Evolutionary conservation across 1,140 invertebrate genomes (phyloP).

Genomic region (Mesaphorura yosii): DNA sequence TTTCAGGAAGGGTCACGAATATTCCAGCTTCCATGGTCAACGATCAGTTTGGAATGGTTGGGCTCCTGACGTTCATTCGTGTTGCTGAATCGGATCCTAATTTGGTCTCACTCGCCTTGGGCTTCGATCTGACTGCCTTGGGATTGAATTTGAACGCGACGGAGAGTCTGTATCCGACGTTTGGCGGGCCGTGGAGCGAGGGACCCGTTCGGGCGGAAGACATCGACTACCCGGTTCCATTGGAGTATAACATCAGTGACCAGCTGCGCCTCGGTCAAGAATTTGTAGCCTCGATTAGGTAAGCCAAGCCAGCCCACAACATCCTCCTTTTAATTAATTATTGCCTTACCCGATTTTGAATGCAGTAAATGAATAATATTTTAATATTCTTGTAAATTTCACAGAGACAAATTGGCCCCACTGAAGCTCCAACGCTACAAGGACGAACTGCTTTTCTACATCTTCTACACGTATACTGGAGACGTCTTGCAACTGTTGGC

Average conservation of each 20-base stretch:
- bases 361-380: neutral
- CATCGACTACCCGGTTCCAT: slow-evolving; percentile 96
- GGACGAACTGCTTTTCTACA: slow-evolving; percentile 96
- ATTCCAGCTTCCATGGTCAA: slow-evolving; percentile 97
- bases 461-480: slow-evolving; percentile 98
- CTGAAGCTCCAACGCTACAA: slow-evolving; percentile 93
- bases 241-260: slow-evolving; percentile 91
- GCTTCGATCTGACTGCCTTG: slow-evolving; percentile 91
- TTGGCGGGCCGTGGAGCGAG: slow-evolving; percentile 96
- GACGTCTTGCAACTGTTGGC: slow-evolving; percentile 80
- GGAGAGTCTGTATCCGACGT: slow-evolving; percentile 91
- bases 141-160: slow-evolving; percentile 96
- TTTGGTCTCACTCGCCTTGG: slow-evolving; percentile 85
- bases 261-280: slow-evolving; percentile 38
- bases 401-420: slow-evolving; percentile 81
- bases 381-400: slow-evolving; percentile 9
- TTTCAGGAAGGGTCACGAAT: slow-evolving; percentile 80
- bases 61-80: slow-evolving; percentile 90
- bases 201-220: slow-evolving; percentile 94
- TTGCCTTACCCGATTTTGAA: neutral
- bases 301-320: slow-evolving; percentile 22
- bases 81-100: slow-evolving; percentile 94
- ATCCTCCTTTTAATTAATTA: neutral
- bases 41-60: slow-evolving; percentile 98
- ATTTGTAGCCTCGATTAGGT: slow-evolving; percentile 56